Percentiles rank a stretch among this genome's conserved stretches.
phyloP scores from a whole-genome alignment of 2,113 vertebrate genomes.

The Rhodinocichla rosea region DNA sequence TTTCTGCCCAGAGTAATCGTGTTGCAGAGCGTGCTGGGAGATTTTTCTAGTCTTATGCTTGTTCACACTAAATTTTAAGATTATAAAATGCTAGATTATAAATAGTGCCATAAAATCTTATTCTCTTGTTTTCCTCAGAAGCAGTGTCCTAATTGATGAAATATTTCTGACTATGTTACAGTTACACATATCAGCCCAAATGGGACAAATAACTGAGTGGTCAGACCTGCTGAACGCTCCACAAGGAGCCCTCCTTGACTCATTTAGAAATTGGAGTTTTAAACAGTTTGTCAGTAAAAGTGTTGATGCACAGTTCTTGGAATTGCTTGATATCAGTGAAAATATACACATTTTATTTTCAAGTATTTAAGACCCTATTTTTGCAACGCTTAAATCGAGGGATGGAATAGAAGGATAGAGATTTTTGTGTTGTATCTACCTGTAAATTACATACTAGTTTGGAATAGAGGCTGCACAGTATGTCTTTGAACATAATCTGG shows the following conservation, averaged over 20 bases:
- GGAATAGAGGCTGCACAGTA: background rate
- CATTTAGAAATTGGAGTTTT: background rate
- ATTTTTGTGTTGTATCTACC: background rate
- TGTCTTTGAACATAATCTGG: background rate
- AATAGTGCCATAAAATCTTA: background rate
- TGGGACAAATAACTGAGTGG: background rate
- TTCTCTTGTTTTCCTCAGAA: background rate
- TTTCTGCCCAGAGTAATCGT: background rate
- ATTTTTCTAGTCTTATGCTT: background rate
- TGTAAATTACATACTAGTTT: background rate
- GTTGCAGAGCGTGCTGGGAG: rapidly evolving
- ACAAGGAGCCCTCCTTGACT: background rate
- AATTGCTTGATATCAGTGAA: background rate
- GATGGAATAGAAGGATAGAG: background rate
- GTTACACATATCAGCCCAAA: background rate
- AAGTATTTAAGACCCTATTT: background rate
- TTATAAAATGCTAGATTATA: background rate
- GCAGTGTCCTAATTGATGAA: background rate
- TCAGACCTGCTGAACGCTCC: background rate
- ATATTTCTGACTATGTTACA: background rate
- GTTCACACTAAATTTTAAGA: background rate
- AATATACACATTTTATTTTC: background rate
- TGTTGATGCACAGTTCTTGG: background rate
- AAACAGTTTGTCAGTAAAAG: background rate
- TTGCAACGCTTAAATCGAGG: background rate